Base-by-base conservation (phyloP, 2,888 invertebrate genomes). In the Volucella bombylans region DNA sequence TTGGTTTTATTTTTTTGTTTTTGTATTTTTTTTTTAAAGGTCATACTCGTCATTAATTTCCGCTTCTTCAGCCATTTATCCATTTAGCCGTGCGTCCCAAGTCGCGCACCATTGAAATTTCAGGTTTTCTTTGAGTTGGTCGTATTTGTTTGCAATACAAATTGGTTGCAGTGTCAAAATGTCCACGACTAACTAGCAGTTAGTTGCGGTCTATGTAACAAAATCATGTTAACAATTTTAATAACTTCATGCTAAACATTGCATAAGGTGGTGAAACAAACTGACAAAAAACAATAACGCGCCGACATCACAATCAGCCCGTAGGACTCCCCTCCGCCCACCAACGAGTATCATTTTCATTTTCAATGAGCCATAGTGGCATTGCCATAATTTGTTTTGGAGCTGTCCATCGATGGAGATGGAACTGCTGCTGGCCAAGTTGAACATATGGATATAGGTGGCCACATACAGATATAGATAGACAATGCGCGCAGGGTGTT, bases 201-300 rank as follows among this genome's bases (percentile, higher is more conserved):
- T 31, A 4, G 52, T 23, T 31, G 43, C 15, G 52, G 49, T 10
- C 62, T 77, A 65, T 72, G 76, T 71, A 85, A 85, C 80, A 71
- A 76, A 71, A 59, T 61, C 74, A 80, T 80, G 83, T 85, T 79
- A 67, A 85, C 69, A 85, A 79, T 85, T 85, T 80, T 76, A 85
- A 85, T 85, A 85, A 85, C 68, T 82, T 79, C 57, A 82, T 69
- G 73, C 73, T 64, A 62, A 73, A 45, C 54, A 61, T 85, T 85
- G 83, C 83, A 76, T 80, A 83, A 85, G 23, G 14, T 67, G 67
- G 67, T 15, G 74, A 67, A 67, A 54, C 57, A 61, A 54, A 59
- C 15, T 45, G 23, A 57, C 12, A n/a, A 23, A 68, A 50, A 65
- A 68, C 3, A 50, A 15, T 11, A 54, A 31, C 41, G 47, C 15